Percentiles rank a stretch among this genome's conserved stretches.
Conservation (phyloP, 2,797 vertebrate species). For the Argya squamiceps region DNA sequence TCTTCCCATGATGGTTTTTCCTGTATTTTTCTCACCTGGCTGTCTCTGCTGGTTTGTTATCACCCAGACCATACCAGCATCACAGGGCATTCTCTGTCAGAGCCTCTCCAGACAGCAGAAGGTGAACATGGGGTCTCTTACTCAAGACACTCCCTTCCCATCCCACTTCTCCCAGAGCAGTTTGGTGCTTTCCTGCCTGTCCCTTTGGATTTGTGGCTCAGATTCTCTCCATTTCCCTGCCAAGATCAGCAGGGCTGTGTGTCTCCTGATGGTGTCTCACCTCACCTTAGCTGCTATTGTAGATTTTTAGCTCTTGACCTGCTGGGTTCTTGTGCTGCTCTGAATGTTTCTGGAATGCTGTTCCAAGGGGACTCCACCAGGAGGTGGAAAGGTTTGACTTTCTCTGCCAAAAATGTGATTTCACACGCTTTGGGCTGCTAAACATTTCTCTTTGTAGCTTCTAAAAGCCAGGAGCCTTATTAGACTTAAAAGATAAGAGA, state of each 20-base stretch:
- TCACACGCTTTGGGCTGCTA: background rate
- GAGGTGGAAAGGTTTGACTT: background rate
- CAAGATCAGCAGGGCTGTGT: fast-evolving
- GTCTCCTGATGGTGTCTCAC: background rate
- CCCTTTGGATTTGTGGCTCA: background rate
- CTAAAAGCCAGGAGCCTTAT: background rate
- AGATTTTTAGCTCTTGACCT: background rate
- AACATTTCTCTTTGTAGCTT: background rate
- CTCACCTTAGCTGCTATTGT: background rate
- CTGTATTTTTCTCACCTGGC: background rate
- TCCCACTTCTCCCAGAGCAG: background rate
- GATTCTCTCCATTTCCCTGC: background rate
- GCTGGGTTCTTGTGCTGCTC: background rate
- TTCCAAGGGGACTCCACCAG: background rate
- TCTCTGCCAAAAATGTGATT: background rate
- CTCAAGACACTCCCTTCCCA: background rate
- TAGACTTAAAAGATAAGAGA: background rate
- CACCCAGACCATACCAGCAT: background rate
- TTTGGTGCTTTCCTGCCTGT: background rate
- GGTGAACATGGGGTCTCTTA: background rate
- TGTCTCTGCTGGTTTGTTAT: background rate
- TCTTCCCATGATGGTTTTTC: background rate
- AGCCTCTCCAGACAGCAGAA: background rate
- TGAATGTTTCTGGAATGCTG: background rate
- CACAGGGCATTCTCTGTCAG: background rate